Conservation (phyloP, 2,888 invertebrate species). For the Scrobipalpa atriplicella region DNA sequence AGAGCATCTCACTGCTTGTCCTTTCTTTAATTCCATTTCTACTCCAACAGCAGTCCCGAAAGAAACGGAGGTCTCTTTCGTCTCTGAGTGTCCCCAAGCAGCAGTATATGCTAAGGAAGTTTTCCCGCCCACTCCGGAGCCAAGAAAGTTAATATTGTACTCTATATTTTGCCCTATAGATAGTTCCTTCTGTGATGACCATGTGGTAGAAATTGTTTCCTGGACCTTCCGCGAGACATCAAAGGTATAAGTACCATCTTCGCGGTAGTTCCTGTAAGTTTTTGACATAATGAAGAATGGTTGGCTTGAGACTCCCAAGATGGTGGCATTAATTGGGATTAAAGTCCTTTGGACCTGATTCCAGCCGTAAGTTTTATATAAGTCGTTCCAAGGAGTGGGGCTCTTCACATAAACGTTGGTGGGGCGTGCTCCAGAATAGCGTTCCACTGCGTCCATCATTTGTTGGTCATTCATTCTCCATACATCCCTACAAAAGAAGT, state of each 20-base stretch:
- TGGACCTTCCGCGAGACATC: constrained; percentile 41
- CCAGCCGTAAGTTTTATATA: constrained; percentile 51
- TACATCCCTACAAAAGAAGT: background rate
- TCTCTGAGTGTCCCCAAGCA: constrained; percentile 35
- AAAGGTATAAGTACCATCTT: constrained; percentile 40
- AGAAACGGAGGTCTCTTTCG: constrained; percentile 36
- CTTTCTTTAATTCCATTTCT: constrained; percentile 43
- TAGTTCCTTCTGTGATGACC: constrained; percentile 42
- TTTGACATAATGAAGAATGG: constrained; percentile 39
- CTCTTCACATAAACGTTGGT: constrained; percentile 46
- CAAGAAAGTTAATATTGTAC: constrained; percentile 37
- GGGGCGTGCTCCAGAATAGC: constrained; percentile 45
- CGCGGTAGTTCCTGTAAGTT: constrained; percentile 41
- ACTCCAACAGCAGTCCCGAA: constrained; percentile 39
- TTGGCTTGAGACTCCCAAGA: constrained; percentile 38
- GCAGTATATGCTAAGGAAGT: constrained; percentile 40
- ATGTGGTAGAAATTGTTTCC: constrained; percentile 43
- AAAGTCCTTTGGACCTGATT: constrained; percentile 47
- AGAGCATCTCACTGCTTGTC: constrained; percentile 42
- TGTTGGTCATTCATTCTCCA: constrained; percentile 37
- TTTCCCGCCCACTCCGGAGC: constrained; percentile 29
- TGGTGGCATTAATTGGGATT: constrained; percentile 39
- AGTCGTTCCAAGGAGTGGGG: constrained; percentile 58
- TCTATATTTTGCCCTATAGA: constrained; percentile 39
- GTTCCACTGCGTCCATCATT: constrained; percentile 43